Evolutionary conservation across 2,888 invertebrate genomes (phyloP).

Genomic region (Diabrotica balteata): DNA sequence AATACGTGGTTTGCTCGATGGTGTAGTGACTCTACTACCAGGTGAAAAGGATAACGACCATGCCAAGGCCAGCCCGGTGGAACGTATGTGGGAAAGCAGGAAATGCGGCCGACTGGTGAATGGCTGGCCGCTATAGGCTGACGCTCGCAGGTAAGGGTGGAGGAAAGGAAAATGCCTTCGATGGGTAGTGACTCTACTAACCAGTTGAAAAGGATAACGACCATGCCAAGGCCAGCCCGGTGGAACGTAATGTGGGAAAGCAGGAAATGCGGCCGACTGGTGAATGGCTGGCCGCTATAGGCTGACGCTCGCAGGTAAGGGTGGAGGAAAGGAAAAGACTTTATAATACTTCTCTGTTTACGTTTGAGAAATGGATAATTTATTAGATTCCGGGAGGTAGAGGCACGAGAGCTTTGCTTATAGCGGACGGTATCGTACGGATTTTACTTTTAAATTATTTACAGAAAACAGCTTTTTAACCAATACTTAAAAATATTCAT

Average conservation of each 20-base stretch:
- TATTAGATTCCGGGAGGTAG: neutral
- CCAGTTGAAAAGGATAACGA: conserved; percentile 48
- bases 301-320: conserved; percentile 3
- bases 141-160: neutral
- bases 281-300: conserved; percentile 7
- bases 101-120: conserved; percentile 20
- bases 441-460: too few relatives aligned
- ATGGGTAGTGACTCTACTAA: conserved; percentile 21
- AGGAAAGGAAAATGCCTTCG: too few relatives aligned
- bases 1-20: conserved; percentile 32
- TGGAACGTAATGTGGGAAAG: conserved; percentile 16
- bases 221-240: conserved; percentile 35
- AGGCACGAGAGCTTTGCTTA: too few relatives aligned
- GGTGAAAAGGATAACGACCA: conserved; percentile 48
- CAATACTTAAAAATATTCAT: too few relatives aligned
- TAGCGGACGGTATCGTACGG: too few relatives aligned
- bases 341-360: conserved; percentile 3
- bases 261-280: conserved; percentile 21
- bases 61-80: conserved; percentile 31
- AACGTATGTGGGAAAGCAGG: conserved; percentile 17
- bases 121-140: conserved; percentile 7
- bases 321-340: neutral
- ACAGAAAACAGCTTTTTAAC: too few relatives aligned
- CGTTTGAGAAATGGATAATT: conserved; percentile 6
- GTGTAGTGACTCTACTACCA: conserved; percentile 29